Evolutionary conservation across 2,113 vertebrate species (phyloP).

Genomic region (Chionis minor): DNA sequence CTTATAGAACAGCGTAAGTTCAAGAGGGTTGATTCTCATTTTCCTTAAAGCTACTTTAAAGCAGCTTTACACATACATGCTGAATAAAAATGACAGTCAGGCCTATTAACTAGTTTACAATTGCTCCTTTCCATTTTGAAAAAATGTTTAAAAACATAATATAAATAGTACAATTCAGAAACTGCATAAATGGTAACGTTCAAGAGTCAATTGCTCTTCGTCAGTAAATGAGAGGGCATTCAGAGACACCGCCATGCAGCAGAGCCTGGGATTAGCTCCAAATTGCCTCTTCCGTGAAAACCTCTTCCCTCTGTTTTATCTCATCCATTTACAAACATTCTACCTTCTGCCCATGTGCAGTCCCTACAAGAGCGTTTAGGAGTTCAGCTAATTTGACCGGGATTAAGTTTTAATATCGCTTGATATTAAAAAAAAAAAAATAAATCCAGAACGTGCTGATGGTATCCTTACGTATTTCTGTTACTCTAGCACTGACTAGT

Average conservation of each 20-base stretch:
- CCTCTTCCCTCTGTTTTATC: not conserved
- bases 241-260: not conserved
- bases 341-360: not conserved
- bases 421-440: not conserved
- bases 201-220: not conserved
- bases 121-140: not conserved
- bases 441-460: not conserved
- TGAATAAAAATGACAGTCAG: not conserved
- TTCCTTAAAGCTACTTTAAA: not conserved
- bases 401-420: not conserved
- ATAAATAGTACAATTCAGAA: not conserved
- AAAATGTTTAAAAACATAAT: not conserved
- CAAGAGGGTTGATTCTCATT: not conserved
- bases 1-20: not conserved
- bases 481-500: not conserved
- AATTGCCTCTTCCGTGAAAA: not conserved
- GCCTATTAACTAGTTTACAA: not conserved
- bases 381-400: not conserved
- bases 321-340: not conserved
- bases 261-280: not conserved
- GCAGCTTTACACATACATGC: not conserved
- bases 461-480: not conserved
- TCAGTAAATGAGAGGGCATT: not conserved
- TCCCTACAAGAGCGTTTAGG: not conserved
- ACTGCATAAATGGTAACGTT: not conserved